phyloP scores from a whole-genome alignment of 2,888 invertebrate genomes.

The Metellina segmentata region DNA sequence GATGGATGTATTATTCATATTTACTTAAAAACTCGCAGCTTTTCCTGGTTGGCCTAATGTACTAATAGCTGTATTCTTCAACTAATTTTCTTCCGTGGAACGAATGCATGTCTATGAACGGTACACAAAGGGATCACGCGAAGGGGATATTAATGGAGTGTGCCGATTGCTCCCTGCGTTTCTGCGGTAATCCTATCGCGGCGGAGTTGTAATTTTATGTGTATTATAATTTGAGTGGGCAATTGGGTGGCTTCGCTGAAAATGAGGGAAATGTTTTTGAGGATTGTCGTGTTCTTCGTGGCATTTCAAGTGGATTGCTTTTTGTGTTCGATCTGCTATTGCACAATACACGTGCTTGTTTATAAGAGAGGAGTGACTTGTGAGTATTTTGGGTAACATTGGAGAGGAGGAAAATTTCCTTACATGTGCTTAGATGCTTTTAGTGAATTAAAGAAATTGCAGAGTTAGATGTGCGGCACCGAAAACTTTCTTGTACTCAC shows the following conservation, averaged over 20 bases:
- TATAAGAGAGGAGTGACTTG: too few species aligned
- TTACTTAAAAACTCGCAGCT: slow-evolving; percentile 52
- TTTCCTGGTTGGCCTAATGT: slow-evolving; percentile 35
- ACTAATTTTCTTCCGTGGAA: slow-evolving; percentile 66
- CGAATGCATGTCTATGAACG: slow-evolving; percentile 49
- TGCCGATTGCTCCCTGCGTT: neutral
- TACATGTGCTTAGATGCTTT: too few species aligned
- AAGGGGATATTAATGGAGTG: slow-evolving; percentile 58
- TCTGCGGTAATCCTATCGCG: neutral
- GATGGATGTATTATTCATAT: slow-evolving; percentile 70
- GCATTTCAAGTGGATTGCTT: too few species aligned
- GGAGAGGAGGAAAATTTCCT: too few species aligned
- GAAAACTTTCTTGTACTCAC: too few species aligned
- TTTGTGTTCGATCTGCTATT: too few species aligned
- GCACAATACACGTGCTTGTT: too few species aligned
- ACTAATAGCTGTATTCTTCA: slow-evolving; percentile 66
- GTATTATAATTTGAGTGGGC: slow-evolving; percentile 41
- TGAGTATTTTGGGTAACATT: too few species aligned
- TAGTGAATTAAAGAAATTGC: too few species aligned
- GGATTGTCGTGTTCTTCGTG: too few species aligned
- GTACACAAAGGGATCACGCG: slow-evolving; percentile 49
- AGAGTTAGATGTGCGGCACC: too few species aligned
- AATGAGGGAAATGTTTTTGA: neutral
- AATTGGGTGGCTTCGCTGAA: neutral
- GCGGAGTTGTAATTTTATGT: slow-evolving; percentile 40